Evolutionary conservation across 2,797 vertebrate genomes (phyloP).

Genomic region (Alectoris magna): DNA sequence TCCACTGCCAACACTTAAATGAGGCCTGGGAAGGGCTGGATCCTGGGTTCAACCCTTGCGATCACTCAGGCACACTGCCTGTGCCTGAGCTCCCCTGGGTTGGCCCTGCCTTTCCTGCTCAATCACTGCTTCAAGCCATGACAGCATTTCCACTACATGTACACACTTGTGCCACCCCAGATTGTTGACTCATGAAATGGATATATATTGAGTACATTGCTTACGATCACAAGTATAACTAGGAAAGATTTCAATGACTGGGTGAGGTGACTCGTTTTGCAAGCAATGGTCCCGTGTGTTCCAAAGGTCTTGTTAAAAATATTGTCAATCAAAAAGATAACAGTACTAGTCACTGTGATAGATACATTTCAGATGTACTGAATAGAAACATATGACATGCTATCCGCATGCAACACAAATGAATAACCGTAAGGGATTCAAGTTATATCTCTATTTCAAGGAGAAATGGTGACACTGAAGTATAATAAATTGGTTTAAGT

Average conservation of each 20-base stretch:
- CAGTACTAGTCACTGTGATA: not conserved
- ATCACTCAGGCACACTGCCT: no score
- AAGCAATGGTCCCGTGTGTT: not conserved
- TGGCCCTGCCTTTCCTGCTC: no score
- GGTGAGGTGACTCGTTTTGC: not conserved
- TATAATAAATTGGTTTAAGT: constrained; percentile 47
- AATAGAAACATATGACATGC: not conserved
- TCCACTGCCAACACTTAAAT: no score
- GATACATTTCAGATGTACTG: not conserved
- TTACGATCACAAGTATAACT: not conserved
- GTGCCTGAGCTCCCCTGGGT: no score
- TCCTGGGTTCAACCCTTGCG: no score
- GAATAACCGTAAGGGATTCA: not conserved
- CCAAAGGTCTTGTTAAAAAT: not conserved
- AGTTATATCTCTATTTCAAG: constrained; percentile 40
- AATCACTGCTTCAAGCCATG: no score
- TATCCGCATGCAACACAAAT: not conserved
- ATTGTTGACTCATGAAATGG: not conserved
- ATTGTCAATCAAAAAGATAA: not conserved
- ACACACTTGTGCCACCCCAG: not conserved
- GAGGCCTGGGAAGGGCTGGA: no score
- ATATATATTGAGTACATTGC: accelerated
- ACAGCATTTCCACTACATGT: no score
- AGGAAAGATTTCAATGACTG: not conserved
- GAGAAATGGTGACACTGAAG: constrained; percentile 39